Evolutionary conservation across 1,140 invertebrate species (phyloP).

Genomic region (Gryllus bimaculatus): DNA sequence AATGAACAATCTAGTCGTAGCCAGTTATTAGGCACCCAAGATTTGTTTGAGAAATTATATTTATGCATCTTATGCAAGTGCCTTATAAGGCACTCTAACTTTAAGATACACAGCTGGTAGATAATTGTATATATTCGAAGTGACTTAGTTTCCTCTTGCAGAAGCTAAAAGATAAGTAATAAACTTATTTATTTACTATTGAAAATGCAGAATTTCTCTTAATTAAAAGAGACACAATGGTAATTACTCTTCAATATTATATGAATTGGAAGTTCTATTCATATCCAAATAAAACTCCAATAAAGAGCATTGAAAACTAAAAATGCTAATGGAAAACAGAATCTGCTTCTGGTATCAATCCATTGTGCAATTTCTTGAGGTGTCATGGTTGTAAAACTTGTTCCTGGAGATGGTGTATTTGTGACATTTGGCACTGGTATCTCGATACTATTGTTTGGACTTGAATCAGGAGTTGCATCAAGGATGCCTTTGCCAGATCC

Average conservation of each 20-base stretch:
- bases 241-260: neutral
- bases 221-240: too few species aligned
- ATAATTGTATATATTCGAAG: too few species aligned
- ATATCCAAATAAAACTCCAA: slow-evolving; percentile 66
- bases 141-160: too few species aligned
- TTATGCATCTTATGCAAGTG: too few species aligned
- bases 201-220: too few species aligned
- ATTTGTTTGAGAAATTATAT: too few species aligned
- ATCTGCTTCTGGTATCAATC: slow-evolving; percentile 70
- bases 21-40: too few species aligned
- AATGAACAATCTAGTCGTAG: too few species aligned
- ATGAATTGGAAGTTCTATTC: neutral
- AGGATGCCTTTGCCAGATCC: neutral
- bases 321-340: slow-evolving; percentile 68
- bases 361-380: slow-evolving; percentile 77
- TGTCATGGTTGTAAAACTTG: slow-evolving; percentile 66
- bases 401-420: slow-evolving; percentile 28
- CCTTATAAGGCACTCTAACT: too few species aligned
- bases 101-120: too few species aligned
- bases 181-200: too few species aligned
- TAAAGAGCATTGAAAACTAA: slow-evolving; percentile 75
- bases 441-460: slow-evolving; percentile 32
- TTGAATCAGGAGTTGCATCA: slow-evolving; percentile 33
- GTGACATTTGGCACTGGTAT: slow-evolving; percentile 18
- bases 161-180: too few species aligned